Conservation (phyloP, 2,888 invertebrate species). For the Spilarctia lutea region DNA sequence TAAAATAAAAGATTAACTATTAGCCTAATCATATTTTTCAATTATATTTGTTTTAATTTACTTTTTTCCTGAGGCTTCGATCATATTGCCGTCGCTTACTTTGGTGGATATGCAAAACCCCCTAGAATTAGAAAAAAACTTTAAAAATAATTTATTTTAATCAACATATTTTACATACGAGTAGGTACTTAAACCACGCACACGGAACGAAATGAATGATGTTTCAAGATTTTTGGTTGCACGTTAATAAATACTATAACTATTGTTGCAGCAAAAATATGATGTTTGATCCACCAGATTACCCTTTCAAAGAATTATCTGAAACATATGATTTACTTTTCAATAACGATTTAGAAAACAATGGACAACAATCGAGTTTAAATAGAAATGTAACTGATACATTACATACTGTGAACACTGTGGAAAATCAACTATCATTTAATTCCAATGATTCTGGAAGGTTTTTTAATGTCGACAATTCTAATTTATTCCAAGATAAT, state of each 20-base stretch:
- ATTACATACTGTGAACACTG: slow-evolving; percentile 52
- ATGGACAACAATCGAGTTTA: slow-evolving; percentile 30
- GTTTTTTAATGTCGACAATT: slow-evolving; percentile 67
- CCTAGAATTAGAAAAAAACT: not conserved
- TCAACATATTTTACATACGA: no score
- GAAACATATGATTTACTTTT: slow-evolving; percentile 76
- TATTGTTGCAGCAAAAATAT: slow-evolving; percentile 57
- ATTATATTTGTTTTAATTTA: not conserved
- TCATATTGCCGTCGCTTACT: not conserved
- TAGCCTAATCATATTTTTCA: no score
- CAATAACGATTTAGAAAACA: slow-evolving; percentile 52
- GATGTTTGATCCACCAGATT: slow-evolving; percentile 84
- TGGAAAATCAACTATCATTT: slow-evolving; percentile 66
- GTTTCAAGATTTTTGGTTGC: not conserved
- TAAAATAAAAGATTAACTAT: no score
- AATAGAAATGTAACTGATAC: slow-evolving; percentile 36
- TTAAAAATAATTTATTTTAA: no score
- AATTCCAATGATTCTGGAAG: slow-evolving; percentile 71
- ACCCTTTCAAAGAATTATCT: slow-evolving; percentile 76
- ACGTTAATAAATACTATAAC: not conserved
- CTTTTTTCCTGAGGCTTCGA: not conserved
- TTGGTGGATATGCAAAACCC: not conserved
- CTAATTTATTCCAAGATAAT: slow-evolving; percentile 51
- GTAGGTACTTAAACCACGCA: no score
- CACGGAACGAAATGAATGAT: not conserved